Conservation (phyloP, 2,888 invertebrate species). For the Andricus curvator region DNA sequence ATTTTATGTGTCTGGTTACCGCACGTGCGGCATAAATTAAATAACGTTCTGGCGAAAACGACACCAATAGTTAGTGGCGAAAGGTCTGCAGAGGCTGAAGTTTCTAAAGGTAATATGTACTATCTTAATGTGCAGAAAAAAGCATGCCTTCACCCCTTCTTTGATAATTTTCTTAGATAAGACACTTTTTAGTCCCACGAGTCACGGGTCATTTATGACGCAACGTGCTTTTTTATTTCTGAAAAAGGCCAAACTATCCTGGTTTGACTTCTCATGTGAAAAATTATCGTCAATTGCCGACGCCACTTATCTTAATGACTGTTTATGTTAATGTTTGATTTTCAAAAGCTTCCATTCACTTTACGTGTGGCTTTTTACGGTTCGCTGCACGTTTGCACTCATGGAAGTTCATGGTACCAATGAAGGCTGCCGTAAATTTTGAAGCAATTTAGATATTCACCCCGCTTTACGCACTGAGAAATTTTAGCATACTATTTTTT, state of each 20-base stretch:
- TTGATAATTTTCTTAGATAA: conserved; percentile 39
- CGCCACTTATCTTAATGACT: conserved; percentile 37
- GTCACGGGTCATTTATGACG: conserved; percentile 19
- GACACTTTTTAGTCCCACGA: conserved; percentile 11
- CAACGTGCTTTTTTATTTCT: conserved; percentile 8
- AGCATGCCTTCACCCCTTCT: conserved; percentile 32
- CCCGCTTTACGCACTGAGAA: neutral
- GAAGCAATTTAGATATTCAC: conserved; percentile 23
- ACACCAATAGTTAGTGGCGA: conserved; percentile 38
- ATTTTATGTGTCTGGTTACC: conserved; percentile 37
- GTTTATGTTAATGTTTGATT: conserved; percentile 39
- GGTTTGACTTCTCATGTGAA: conserved; percentile 30
- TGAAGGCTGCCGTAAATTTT: conserved; percentile 29
- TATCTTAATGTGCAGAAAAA: conserved; percentile 40
- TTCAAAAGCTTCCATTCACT: conserved; percentile 18
- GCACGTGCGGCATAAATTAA: conserved; percentile 40
- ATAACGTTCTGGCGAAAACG: conserved; percentile 35
- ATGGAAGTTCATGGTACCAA: conserved; percentile 6
- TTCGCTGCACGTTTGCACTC: conserved; percentile 34
- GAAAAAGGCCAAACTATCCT: conserved; percentile 21
- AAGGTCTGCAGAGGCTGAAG: conserved; percentile 33
- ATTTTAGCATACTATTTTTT: neutral
- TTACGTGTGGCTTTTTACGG: conserved; percentile 23
- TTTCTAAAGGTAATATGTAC: conserved; percentile 35
- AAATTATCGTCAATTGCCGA: conserved; percentile 28